Percentiles rank a stretch among this genome's conserved stretches.
These are phyloP conservation scores for Ibycter americanus DNA, from an alignment of 2,797 vertebrate genomes.

Conservation along the genomic window DNA sequence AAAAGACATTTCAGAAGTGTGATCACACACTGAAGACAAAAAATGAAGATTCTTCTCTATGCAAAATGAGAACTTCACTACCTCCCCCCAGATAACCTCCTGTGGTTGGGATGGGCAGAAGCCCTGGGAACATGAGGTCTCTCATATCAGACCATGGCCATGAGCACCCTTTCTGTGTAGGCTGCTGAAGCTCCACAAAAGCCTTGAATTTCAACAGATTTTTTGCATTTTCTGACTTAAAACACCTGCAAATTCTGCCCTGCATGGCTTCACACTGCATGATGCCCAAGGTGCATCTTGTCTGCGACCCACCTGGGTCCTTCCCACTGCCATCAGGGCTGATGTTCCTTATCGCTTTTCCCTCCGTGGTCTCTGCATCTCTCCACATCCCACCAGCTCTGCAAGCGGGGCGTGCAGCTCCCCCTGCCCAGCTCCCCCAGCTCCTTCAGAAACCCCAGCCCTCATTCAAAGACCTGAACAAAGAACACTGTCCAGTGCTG, in stretches of 20 bases:
- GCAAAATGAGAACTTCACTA: neutral
- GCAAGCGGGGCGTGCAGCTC: neutral
- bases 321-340: neutral
- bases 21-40: neutral
- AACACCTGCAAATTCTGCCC: neutral
- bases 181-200: neutral
- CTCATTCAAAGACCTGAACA: neutral
- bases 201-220: neutral
- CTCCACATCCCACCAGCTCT: neutral
- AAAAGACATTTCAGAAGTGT: neutral
- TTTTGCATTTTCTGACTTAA: neutral
- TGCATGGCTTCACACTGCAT: accelerated
- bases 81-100: neutral
- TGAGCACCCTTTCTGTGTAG: neutral
- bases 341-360: accelerated
- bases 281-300: neutral
- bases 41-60: neutral
- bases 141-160: neutral
- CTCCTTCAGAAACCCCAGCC: neutral
- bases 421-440: neutral
- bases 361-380: neutral
- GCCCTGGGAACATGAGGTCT: neutral
- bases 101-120: neutral
- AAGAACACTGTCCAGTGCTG: neutral
- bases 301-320: neutral